Conservation (phyloP, 2,113 vertebrate species). For the Chaetodon trifascialis region DNA sequence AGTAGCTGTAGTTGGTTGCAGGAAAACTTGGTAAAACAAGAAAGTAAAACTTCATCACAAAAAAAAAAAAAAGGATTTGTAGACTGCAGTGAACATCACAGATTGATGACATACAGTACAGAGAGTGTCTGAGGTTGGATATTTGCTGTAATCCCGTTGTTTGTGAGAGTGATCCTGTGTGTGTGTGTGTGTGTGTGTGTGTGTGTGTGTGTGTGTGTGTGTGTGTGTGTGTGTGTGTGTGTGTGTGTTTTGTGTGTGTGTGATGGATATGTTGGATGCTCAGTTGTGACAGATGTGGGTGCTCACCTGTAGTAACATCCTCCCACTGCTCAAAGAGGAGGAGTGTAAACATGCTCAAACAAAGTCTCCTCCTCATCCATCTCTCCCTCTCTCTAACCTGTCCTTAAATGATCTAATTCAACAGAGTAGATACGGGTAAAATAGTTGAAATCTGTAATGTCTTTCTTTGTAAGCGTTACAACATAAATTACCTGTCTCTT, state of each 20-base stretch:
- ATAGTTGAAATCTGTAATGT: neutral
- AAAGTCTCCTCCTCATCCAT: constrained; percentile 27
- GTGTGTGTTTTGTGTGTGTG: neutral
- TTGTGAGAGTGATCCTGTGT: neutral
- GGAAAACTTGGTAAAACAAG: neutral
- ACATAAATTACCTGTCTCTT: neutral
- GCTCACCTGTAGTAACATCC: constrained; percentile 43
- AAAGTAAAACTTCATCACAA: neutral
- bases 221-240: constrained; percentile 2
- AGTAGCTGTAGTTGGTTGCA: neutral
- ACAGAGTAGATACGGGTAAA: neutral
- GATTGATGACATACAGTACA: constrained; percentile 16
- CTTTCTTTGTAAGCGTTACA: neutral
- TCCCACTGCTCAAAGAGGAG: constrained; percentile 46
- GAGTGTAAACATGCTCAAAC: constrained; percentile 41
- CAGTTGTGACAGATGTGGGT: constrained; percentile 51
- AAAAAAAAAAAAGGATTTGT: neutral
- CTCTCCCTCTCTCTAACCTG: neutral
- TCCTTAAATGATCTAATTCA: neutral
- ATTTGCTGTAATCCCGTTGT: constrained; percentile 17
- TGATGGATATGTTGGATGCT: constrained; percentile 46
- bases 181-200: neutral
- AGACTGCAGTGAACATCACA: neutral
- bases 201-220: constrained; percentile 10
- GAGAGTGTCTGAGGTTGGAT: constrained; percentile 7